Conservation (phyloP, 2,797 vertebrate genomes). For the Rhyacichthys aspro region DNA sequence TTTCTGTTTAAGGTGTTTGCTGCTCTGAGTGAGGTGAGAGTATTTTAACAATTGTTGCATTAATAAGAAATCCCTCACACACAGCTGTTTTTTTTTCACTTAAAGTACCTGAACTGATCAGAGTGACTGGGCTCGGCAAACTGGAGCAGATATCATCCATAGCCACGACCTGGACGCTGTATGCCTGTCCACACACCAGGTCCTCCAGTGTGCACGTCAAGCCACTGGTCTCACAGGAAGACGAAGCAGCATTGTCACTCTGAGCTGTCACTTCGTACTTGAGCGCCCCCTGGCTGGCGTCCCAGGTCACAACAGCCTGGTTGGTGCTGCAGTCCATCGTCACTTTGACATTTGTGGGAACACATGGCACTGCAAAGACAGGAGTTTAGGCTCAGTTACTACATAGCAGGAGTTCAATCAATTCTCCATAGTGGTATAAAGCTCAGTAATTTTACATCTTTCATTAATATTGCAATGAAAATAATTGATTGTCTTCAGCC, state of each 20-base stretch:
- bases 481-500: no score
- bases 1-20: no score
- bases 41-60: no score
- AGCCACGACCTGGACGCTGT: conserved; percentile 72
- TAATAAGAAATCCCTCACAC: no score
- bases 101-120: conserved; percentile 73
- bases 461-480: no score
- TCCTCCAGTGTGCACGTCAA: conserved; percentile 62
- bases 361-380: conserved; percentile 75
- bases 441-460: no score
- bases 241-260: conserved; percentile 24
- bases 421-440: no score
- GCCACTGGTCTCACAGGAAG: conserved; percentile 51
- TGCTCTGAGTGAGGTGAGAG: no score
- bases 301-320: conserved; percentile 73
- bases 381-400: not conserved
- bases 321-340: conserved; percentile 67
- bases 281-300: conserved; percentile 65
- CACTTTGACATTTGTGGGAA: conserved; percentile 68
- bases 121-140: conserved; percentile 64
- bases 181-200: conserved; percentile 73
- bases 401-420: no score
- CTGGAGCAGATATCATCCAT: conserved; percentile 73
- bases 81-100: no score
- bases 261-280: conserved; percentile 64